Evolutionary conservation across 2,113 vertebrate species (phyloP).

Genomic region (Hemiprocne comata): DNA sequence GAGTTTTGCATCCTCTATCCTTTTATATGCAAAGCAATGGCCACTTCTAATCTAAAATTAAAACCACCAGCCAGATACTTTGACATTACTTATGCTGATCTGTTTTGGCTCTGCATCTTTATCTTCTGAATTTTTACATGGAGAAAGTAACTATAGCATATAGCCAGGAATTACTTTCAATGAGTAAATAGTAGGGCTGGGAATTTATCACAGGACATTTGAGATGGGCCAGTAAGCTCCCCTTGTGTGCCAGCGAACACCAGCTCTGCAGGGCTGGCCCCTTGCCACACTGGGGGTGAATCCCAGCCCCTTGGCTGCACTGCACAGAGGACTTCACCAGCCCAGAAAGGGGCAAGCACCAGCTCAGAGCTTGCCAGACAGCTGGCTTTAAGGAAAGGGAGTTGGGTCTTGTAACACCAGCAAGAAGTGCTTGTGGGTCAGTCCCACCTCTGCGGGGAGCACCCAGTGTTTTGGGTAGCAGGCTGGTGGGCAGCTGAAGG

Average conservation of each 20-base stretch:
- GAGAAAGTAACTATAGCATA: background rate
- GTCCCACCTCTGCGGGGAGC: background rate
- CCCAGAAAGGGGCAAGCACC: background rate
- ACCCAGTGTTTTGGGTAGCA: background rate
- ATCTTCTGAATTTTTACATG: background rate
- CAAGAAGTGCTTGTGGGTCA: background rate
- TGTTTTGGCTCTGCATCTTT: background rate
- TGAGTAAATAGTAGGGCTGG: background rate
- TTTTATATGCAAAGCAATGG: background rate
- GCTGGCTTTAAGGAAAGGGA: background rate
- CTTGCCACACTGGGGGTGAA: rapidly evolving
- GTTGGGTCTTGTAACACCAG: background rate
- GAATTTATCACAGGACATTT: background rate
- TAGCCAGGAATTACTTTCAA: background rate
- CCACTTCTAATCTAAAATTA: background rate
- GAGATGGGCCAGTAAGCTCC: background rate
- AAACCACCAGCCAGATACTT: background rate
- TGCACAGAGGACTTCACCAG: background rate
- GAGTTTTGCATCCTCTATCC: background rate
- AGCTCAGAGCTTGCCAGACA: background rate
- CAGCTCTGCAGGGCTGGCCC: background rate
- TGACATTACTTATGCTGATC: background rate
- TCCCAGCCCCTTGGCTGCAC: background rate
- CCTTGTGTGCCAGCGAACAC: background rate
- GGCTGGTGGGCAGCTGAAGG: background rate